A percentile compares a stretch with the other conserved stretches of the same genome.
phyloP scores from a whole-genome alignment of 2,888 invertebrate species.

The Parochlus steinenii region DNA sequence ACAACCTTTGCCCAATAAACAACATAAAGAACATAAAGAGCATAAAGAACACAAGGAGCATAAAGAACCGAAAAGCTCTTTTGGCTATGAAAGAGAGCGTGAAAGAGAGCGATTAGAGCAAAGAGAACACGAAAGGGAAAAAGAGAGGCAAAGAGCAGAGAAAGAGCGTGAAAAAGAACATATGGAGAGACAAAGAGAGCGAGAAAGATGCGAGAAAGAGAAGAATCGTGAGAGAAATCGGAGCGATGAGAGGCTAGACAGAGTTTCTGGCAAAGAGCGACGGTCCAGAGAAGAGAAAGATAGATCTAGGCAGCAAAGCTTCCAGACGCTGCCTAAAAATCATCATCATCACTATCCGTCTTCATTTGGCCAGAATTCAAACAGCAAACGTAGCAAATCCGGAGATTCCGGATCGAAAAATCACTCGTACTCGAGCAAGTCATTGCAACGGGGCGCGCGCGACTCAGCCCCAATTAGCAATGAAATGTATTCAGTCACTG shows the following conservation, averaged over 20 bases:
- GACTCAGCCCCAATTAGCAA: slow-evolving; percentile 2
- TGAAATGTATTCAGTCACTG: slow-evolving; percentile 10
- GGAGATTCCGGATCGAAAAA: too few relatives aligned
- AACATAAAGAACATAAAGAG: background rate
- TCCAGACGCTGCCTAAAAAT: slow-evolving; percentile 10
- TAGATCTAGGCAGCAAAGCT: slow-evolving; percentile 5
- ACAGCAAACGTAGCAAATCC: slow-evolving; percentile 5
- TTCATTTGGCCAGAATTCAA: background rate
- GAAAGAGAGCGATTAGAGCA: too few relatives aligned
- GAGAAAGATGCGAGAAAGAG: too few relatives aligned
- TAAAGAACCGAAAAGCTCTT: slow-evolving; percentile 1
- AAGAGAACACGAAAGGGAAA: too few relatives aligned
- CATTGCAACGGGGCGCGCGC: slow-evolving; percentile 3
- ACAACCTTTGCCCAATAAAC: slow-evolving; percentile 3
- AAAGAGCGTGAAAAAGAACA: too few relatives aligned
- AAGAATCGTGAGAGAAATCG: too few relatives aligned
- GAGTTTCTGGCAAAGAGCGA: slow-evolving; percentile 4
- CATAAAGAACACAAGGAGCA: slow-evolving; percentile 2
- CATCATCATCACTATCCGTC: slow-evolving; percentile 6
- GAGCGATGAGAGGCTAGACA: background rate
- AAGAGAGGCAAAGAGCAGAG: slow-evolving; percentile 2
- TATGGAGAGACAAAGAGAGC: too few relatives aligned
- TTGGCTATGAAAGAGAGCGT: slow-evolving; percentile 4
- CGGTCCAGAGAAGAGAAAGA: background rate
- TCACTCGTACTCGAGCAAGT: too few relatives aligned